Conservation (phyloP, 2,797 vertebrate species). For the Mus minutoides region DNA sequence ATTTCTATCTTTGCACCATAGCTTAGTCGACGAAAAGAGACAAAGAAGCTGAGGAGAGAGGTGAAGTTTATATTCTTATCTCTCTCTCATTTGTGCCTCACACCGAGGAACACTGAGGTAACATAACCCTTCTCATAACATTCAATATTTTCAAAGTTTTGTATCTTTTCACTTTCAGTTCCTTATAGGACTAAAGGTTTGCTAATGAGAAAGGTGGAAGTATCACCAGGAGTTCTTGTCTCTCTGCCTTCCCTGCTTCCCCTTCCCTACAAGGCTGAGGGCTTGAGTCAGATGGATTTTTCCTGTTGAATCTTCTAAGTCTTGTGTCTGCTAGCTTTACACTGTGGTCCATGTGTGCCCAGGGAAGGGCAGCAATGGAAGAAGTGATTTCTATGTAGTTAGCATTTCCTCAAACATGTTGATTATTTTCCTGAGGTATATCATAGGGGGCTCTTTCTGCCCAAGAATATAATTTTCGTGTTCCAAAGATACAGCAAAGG, state of each 20-base stretch:
- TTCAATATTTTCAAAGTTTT: constrained; percentile 21
- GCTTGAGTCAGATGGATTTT: background rate
- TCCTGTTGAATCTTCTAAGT: constrained; percentile 13
- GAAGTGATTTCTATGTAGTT: background rate
- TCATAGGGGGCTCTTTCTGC: constrained; percentile 66
- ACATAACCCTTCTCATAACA: background rate
- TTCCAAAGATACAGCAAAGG: constrained; percentile 67
- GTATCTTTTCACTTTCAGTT: constrained; percentile 24
- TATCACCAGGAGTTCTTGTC: background rate
- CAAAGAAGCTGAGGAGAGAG: constrained; percentile 21
- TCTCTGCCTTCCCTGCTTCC: background rate
- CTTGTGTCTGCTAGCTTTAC: background rate
- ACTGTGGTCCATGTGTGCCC: background rate
- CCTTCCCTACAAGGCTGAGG: background rate
- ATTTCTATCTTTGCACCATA: background rate
- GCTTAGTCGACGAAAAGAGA: constrained; percentile 13
- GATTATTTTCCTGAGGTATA: constrained; percentile 72
- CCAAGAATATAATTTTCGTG: constrained; percentile 68
- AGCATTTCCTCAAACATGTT: constrained; percentile 72
- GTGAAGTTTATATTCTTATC: background rate
- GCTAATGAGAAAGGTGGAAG: constrained; percentile 19
- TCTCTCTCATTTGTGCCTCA: background rate
- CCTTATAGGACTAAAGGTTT: background rate
- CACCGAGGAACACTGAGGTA: background rate
- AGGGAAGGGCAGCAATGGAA: background rate